These are phyloP conservation scores for Sympetrum striolatum DNA, from an alignment of 2,888 invertebrate species.

Conservation along the genomic window DNA sequence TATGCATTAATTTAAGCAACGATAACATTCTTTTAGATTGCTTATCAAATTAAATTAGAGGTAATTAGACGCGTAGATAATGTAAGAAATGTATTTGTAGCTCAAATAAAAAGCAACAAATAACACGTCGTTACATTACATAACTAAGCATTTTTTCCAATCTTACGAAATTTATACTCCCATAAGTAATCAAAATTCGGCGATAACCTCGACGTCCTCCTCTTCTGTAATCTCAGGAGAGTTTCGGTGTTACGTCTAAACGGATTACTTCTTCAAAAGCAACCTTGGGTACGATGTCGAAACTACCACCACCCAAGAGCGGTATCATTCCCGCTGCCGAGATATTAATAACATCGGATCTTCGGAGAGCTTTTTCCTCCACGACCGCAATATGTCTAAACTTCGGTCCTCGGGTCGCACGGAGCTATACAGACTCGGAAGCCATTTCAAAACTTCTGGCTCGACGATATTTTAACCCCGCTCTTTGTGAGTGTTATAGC, in stretches of 20 bases:
- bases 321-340: not conserved
- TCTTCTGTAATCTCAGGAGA: not conserved
- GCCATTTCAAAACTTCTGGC: not conserved
- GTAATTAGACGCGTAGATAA: too few species aligned
- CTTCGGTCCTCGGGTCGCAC: not conserved
- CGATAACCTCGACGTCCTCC: too few species aligned
- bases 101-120: too few species aligned
- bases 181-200: too few species aligned
- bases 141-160: too few species aligned
- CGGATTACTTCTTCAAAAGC: not conserved
- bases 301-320: not conserved
- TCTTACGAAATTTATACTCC: too few species aligned
- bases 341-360: not conserved
- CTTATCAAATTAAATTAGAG: too few species aligned
- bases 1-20: too few species aligned
- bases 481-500: not conserved
- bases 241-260: not conserved
- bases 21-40: too few species aligned
- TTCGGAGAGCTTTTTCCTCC: not conserved
- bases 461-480: not conserved
- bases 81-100: too few species aligned
- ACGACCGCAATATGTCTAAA: conserved; percentile 14
- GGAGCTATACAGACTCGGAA: not conserved
- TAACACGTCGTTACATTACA: too few species aligned
- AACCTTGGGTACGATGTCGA: not conserved